Percentiles rank a stretch among this genome's conserved stretches.
Conservation (phyloP, 1,140 invertebrate species). For the Papilio machaon region DNA sequence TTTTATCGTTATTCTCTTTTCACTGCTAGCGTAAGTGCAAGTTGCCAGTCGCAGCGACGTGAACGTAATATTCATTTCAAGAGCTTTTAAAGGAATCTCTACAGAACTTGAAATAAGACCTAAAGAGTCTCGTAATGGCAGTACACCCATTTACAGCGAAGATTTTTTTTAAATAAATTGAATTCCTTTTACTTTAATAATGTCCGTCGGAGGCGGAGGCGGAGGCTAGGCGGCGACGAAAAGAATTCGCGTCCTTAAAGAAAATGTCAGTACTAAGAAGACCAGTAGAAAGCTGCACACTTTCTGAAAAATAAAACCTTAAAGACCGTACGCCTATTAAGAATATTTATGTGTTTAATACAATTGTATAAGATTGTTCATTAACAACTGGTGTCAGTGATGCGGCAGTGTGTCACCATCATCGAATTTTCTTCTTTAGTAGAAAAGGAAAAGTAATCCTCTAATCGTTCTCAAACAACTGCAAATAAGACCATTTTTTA, state of each 20-base stretch:
- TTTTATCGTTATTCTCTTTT: neutral
- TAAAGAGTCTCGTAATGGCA: constrained; percentile 7
- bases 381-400: too few relatives aligned
- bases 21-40: neutral
- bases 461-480: neutral
- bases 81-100: neutral
- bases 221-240: neutral
- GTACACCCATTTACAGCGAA: neutral
- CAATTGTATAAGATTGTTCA: too few relatives aligned
- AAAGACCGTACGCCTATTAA: too few relatives aligned
- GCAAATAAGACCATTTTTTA: neutral
- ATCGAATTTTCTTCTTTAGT: neutral
- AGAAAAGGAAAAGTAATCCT: neutral
- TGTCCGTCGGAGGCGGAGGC: neutral
- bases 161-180: constrained; percentile 28
- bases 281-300: neutral
- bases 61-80: neutral
- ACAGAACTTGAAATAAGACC: neutral
- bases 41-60: neutral
- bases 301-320: neutral
- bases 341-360: too few relatives aligned
- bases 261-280: constrained; percentile 13
- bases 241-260: constrained; percentile 6
- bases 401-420: too few relatives aligned
- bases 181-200: constrained; percentile 30